Percentiles rank a stretch among this genome's conserved stretches.
Conservation (phyloP, 2,888 invertebrate genomes). For the Clostera curtula region DNA sequence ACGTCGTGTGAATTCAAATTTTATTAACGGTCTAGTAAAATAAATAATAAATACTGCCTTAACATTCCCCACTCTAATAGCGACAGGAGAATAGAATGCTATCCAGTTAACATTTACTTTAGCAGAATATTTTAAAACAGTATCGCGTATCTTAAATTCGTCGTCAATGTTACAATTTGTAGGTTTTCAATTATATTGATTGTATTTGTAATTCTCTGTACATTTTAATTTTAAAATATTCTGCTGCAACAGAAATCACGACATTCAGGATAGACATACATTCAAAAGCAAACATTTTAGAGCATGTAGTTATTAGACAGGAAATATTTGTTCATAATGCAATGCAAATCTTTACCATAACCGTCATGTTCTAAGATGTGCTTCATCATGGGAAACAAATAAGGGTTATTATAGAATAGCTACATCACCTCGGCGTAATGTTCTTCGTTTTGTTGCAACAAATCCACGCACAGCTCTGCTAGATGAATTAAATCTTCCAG, state of each 20-base stretch:
- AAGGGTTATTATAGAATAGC: slow-evolving; percentile 8
- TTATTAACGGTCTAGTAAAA: slow-evolving; percentile 27
- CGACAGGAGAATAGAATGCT: slow-evolving; percentile 69
- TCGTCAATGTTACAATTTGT: too few species aligned
- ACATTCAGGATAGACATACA: slow-evolving; percentile 48
- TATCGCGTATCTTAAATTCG: too few species aligned
- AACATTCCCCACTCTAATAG: slow-evolving; percentile 63
- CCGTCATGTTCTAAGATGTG: slow-evolving; percentile 27
- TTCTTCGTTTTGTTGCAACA: slow-evolving; percentile 99
- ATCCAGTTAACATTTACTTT: slow-evolving; percentile 50
- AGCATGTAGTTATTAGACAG: slow-evolving; percentile 31
- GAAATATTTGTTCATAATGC: slow-evolving; percentile 1
- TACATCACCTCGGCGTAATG: slow-evolving; percentile 96
- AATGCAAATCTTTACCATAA: slow-evolving; percentile 1
- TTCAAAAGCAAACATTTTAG: slow-evolving; percentile 30
- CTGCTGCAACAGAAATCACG: slow-evolving; percentile 44
- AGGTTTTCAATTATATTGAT: too few species aligned
- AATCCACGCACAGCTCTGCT: slow-evolving; percentile 98
- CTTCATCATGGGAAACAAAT: slow-evolving; percentile 8
- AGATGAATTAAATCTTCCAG: slow-evolving; percentile 97
- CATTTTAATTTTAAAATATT: slow-evolving; percentile 44
- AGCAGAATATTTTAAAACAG: slow-evolving; percentile 37
- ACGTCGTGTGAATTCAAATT: slow-evolving; percentile 23
- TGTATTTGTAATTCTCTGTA: too few species aligned
- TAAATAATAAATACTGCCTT: slow-evolving; percentile 39